Percentiles rank a stretch among this genome's conserved stretches.
Evolutionary conservation across 2,113 vertebrate genomes (phyloP).

Genomic region (Tricholaema leucomelas): DNA sequence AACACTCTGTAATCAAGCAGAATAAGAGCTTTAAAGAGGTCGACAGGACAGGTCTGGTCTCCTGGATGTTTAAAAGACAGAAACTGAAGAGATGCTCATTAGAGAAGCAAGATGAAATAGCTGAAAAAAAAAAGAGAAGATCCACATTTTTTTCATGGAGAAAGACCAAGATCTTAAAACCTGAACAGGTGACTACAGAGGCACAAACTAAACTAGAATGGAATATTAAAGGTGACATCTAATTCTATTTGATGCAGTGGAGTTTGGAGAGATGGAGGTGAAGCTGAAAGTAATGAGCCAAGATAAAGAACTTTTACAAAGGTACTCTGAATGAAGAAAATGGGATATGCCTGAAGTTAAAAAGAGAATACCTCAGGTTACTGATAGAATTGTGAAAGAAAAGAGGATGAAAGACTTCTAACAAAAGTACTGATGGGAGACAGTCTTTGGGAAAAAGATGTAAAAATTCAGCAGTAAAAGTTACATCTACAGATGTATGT

Average conservation of each 20-base stretch:
- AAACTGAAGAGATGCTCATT: neutral
- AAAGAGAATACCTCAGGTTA: neutral
- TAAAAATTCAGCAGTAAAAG: conserved; percentile 1
- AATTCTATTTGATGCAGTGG: conserved; percentile 19
- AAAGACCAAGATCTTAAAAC: neutral
- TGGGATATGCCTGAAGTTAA: neutral
- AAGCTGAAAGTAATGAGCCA: conserved; percentile 16
- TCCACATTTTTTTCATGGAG: neutral
- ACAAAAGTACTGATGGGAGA: neutral
- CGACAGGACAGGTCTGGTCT: neutral
- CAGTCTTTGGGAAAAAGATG: neutral
- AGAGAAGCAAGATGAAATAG: neutral
- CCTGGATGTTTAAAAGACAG: neutral
- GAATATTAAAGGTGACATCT: conserved; percentile 21
- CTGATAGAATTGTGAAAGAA: neutral
- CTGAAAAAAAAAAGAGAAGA: neutral
- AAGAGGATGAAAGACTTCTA: neutral
- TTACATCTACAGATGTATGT: neutral
- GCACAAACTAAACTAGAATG: conserved; percentile 14
- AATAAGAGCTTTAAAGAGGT: neutral
- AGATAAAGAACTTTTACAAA: conserved; percentile 6
- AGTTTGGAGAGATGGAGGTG: neutral
- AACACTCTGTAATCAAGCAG: neutral
- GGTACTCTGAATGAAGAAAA: neutral
- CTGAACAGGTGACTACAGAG: neutral